These are phyloP conservation scores for Chironomus striatipennis DNA, from an alignment of 1,140 invertebrate genomes.

Conservation along the genomic window DNA sequence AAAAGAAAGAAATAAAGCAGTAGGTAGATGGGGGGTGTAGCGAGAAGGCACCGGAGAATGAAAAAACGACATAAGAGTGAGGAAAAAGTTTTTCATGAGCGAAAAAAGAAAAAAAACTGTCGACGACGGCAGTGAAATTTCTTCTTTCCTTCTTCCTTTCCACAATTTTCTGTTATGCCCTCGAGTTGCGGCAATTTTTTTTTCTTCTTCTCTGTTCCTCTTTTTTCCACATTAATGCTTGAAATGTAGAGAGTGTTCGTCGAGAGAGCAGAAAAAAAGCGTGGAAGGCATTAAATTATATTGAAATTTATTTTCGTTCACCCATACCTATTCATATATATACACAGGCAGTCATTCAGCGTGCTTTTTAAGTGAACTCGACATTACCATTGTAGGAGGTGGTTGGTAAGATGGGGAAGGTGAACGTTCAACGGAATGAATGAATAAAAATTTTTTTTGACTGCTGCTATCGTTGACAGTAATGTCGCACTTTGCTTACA, in stretches of 20 bases:
- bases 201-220: neutral
- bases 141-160: neutral
- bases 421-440: neutral
- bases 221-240: neutral
- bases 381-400: neutral
- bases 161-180: neutral
- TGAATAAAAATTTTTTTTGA: neutral
- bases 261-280: neutral
- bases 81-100: neutral
- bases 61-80: neutral
- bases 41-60: neutral
- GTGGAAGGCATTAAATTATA: constrained; percentile 8
- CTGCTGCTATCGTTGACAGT: constrained; percentile 10
- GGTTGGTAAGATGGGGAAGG: neutral
- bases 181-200: neutral
- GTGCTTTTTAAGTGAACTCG: constrained; percentile 4
- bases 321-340: neutral
- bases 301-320: constrained; percentile 10
- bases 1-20: neutral
- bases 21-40: neutral
- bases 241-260: constrained; percentile 5
- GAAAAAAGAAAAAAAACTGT: neutral
- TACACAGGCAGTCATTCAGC: neutral
- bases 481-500: constrained; percentile 6
- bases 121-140: neutral